Evolutionary conservation across 2,113 vertebrate genomes (phyloP).

Genomic region (western clawed frog (Xenopus tropicalis)): DNA sequence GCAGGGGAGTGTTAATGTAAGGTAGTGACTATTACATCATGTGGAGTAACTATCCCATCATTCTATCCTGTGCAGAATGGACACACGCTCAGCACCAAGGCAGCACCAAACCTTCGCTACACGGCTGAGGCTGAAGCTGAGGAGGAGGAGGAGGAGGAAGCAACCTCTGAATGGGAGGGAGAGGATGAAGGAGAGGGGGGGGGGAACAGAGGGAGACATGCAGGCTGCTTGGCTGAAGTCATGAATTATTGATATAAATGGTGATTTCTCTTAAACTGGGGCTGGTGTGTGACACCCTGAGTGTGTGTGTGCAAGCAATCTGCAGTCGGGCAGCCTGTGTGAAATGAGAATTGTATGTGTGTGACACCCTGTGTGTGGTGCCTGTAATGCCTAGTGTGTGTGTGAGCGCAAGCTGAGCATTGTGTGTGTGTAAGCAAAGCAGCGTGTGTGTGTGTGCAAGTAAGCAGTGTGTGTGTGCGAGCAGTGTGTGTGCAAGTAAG

Average conservation of each 20-base stretch:
- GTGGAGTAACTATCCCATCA: too few species aligned
- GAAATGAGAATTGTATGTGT: background rate
- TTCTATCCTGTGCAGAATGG: too few species aligned
- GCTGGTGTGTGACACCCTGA: conserved; percentile 46
- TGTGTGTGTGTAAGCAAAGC: conserved; percentile 15
- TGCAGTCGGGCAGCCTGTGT: conserved; percentile 13
- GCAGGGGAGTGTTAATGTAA: too few species aligned
- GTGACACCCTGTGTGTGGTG: background rate
- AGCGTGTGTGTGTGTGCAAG: too few species aligned
- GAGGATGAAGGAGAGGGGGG: background rate
- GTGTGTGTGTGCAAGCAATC: conserved; percentile 17
- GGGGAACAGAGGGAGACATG: background rate
- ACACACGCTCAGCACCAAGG: too few species aligned
- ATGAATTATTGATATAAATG: conserved; percentile 47
- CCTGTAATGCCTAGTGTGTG: too few species aligned
- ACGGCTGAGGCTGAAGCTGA: background rate
- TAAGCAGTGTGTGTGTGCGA: too few species aligned
- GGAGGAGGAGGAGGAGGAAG: conserved; percentile 18
- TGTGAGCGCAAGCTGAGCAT: too few species aligned
- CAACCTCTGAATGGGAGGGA: background rate
- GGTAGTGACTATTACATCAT: too few species aligned
- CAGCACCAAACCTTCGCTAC: too few species aligned
- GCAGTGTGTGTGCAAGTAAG: too few species aligned
- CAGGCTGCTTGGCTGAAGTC: background rate
- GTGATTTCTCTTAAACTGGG: conserved; percentile 44